Evolutionary conservation across 2,888 invertebrate genomes (phyloP).

Genomic region (Pseudanteris insignis): DNA sequence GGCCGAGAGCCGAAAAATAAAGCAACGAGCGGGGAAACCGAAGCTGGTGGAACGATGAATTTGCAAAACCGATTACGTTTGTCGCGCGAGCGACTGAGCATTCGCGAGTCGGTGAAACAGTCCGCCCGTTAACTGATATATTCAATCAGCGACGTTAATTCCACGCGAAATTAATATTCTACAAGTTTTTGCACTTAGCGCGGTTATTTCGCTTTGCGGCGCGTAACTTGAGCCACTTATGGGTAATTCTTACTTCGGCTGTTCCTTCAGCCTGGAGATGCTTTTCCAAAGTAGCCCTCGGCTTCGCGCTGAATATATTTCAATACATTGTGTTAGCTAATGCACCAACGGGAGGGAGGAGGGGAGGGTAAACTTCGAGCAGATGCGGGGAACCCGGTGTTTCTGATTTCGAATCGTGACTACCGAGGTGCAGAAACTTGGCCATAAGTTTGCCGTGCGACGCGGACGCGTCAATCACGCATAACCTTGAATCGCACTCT

Average conservation of each 20-base stretch:
- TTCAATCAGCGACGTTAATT: constrained; percentile 14
- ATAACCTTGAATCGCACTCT: too few species aligned
- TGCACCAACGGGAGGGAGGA: constrained; percentile 29
- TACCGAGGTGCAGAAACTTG: constrained; percentile 45
- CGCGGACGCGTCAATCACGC: too few species aligned
- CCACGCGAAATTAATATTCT: constrained; percentile 40
- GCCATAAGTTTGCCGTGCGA: constrained; percentile 46
- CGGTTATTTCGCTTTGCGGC: constrained; percentile 34
- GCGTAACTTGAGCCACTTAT: constrained; percentile 32
- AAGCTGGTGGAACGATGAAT: too few species aligned
- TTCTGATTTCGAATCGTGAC: constrained; percentile 39
- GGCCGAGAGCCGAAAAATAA: too few species aligned
- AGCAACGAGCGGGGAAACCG: too few species aligned
- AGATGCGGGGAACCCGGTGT: constrained; percentile 21
- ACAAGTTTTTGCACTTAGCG: constrained; percentile 42
- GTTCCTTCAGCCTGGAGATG: constrained; percentile 47
- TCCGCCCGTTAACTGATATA: too few species aligned
- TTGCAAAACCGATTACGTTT: too few species aligned
- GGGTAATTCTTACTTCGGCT: constrained; percentile 34
- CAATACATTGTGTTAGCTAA: constrained; percentile 45
- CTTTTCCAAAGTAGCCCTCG: constrained; percentile 47
- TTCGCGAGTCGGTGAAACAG: too few species aligned
- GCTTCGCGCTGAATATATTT: constrained; percentile 50
- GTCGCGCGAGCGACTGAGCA: too few species aligned
- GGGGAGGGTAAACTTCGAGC: constrained; percentile 24